A percentile compares a stretch with the other conserved stretches of the same genome.
Evolutionary conservation across 2,888 invertebrate genomes (phyloP).

Genomic region (Dorcus parallelipipedus): DNA sequence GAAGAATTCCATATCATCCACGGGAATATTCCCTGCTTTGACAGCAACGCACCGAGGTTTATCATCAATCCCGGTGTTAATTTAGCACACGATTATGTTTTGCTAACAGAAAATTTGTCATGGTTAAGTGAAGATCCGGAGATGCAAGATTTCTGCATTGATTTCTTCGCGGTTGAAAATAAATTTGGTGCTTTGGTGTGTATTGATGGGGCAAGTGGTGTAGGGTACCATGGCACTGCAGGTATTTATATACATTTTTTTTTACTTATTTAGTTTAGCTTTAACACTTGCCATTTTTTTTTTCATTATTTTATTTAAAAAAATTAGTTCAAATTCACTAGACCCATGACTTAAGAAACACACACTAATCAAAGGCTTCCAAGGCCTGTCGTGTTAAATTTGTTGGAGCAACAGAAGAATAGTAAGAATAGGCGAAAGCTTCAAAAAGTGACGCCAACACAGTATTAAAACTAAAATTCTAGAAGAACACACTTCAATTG

Average conservation of each 20-base stretch:
- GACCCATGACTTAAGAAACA: no score
- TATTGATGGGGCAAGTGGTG: background rate
- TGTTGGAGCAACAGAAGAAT: no score
- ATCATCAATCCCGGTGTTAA: slow-evolving; percentile 11
- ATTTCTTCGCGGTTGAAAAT: slow-evolving; percentile 7
- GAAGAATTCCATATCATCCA: slow-evolving; percentile 4
- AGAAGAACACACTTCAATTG: no score
- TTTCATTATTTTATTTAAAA: no score
- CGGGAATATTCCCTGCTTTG: slow-evolving; percentile 10
- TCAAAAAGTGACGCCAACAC: no score
- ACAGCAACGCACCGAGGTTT: slow-evolving; percentile 4
- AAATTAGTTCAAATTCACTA: no score
- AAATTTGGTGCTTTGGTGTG: slow-evolving; percentile 10
- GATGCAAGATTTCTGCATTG: slow-evolving; percentile 10
- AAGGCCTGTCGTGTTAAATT: no score
- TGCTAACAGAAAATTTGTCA: slow-evolving; percentile 5
- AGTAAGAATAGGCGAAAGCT: no score
- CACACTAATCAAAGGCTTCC: no score
- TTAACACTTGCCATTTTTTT: no score
- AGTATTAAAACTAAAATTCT: no score
- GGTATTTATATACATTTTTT: background rate
- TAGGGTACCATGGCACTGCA: background rate
- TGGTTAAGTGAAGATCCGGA: slow-evolving; percentile 6
- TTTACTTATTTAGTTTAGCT: background rate
- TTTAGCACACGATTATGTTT: background rate